Conservation (phyloP, 2,888 invertebrate genomes). For the Ophioninae sp. region DNA sequence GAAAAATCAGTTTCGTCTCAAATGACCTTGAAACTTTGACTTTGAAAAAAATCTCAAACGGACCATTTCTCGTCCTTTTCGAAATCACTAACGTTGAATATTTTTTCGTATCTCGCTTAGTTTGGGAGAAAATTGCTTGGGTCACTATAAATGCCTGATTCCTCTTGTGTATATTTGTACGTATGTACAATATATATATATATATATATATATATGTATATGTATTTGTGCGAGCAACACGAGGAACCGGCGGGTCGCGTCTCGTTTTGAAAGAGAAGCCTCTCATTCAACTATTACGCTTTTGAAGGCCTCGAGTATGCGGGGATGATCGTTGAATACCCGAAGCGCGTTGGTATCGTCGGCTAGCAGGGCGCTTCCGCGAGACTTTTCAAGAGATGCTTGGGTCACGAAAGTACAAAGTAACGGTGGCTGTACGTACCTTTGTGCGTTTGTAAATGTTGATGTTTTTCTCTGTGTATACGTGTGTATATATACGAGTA, state of each 20-base stretch:
- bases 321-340: conserved; percentile 60
- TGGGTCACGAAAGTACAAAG: conserved; percentile 56
- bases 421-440: conserved; percentile 40
- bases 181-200: neutral
- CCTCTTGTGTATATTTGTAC: too few relatives aligned
- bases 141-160: too few relatives aligned
- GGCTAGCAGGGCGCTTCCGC: conserved; percentile 47
- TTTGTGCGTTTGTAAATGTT: conserved; percentile 18
- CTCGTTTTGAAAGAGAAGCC: conserved; percentile 60
- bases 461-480: conserved; percentile 1
- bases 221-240: conserved; percentile 39
- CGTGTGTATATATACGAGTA: neutral
- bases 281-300: conserved; percentile 57
- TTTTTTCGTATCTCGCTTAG: too few relatives aligned
- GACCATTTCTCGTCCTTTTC: too few relatives aligned
- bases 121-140: too few relatives aligned
- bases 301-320: conserved; percentile 51
- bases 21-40: too few relatives aligned
- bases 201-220: conserved; percentile 4
- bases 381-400: conserved; percentile 51
- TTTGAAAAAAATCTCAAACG: too few relatives aligned
- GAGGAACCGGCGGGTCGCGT: conserved; percentile 52
- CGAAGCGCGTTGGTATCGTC: conserved; percentile 40
- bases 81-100: too few relatives aligned
- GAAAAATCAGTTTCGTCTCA: too few relatives aligned